Percentiles rank a stretch among this genome's conserved stretches.
Conservation (phyloP, 2,113 vertebrate genomes). For the Erythrocercus mccallii region DNA sequence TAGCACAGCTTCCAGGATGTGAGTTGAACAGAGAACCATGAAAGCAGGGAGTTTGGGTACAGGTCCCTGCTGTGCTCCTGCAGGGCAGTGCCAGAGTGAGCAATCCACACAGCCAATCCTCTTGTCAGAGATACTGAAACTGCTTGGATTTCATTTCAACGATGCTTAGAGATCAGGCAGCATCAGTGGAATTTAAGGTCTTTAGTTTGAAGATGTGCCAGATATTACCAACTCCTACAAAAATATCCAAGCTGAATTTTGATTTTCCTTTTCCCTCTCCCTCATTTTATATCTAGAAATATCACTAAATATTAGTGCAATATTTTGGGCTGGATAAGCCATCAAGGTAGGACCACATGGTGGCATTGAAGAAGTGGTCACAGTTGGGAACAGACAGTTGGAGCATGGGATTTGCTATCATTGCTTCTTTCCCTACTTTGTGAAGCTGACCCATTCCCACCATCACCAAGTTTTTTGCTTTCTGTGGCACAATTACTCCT, state of each 20-base stretch:
- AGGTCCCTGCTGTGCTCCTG: slow-evolving; percentile 42
- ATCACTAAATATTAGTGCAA: background rate
- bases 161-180: slow-evolving; percentile 30
- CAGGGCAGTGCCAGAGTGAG: slow-evolving; percentile 16
- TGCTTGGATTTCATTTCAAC: slow-evolving; percentile 24
- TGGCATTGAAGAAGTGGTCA: background rate
- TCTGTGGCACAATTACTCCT: fast-evolving
- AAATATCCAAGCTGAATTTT: background rate
- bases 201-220: background rate
- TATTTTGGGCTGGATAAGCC: background rate
- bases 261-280: background rate
- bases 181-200: background rate
- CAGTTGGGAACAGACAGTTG: background rate
- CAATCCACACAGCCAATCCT: background rate
- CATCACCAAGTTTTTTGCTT: fast-evolving
- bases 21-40: background rate
- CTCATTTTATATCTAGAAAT: background rate
- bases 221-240: background rate
- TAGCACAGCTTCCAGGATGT: background rate
- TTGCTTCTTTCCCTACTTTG: background rate
- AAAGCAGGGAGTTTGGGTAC: background rate
- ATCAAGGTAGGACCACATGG: background rate
- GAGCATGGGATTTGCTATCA: background rate
- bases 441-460: background rate
- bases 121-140: slow-evolving; percentile 10